Evolutionary conservation across 53 echinoderm and acorn worm species (phyloP), one percentile per base, ranked within the genome.

Genomic region (Luidia sarsii): DNA sequence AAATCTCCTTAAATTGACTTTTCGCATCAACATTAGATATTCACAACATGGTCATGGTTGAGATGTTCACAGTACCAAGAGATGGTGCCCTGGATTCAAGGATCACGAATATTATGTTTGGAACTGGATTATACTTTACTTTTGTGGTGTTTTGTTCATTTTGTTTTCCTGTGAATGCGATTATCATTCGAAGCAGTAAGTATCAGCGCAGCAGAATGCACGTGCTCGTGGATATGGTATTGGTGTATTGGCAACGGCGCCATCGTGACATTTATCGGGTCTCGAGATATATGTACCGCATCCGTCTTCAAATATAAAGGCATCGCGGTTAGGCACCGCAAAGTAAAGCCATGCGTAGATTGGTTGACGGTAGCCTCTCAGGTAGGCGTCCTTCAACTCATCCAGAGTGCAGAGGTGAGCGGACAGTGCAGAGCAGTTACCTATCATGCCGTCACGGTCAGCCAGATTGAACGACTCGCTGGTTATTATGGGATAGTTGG

Each of bases 301-400:
- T 15, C 46, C 75, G 28, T 41, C 32, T 21, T 23, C 6, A 36
- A 1, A 45, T 59, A 75, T 6, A 19, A 4, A 43, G 16, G 20
- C 75, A 41, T 75, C 75, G 28, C 75, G 57, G 2, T 45, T 3
- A 10, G 60, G 43, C 16, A 19, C 1, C 18, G 31, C 43, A 21
- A 32, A 60, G 46, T 36, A 77, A 13, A 33, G 11, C 61, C 61
- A 77, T 11, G 3, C 33, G 18, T 21, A 4, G 3, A 16, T 2
- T 21, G 18, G 65, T 37, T 32, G 20, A 3, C 77, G 60, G 48
- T 77, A 77, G 8, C 77, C 77, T 59, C 34, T 43, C 59, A 28
- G n/a, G 34, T 32, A 61, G 1, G 77, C 77, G n/a, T 39, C 77
- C 77, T 77, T 62, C 77, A 77, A 21, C 45, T 77, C 77, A 13